Evolutionary conservation across 2,888 invertebrate species (phyloP), one percentile per base, ranked within the genome.

Genomic region (Eudemis profundana): DNA sequence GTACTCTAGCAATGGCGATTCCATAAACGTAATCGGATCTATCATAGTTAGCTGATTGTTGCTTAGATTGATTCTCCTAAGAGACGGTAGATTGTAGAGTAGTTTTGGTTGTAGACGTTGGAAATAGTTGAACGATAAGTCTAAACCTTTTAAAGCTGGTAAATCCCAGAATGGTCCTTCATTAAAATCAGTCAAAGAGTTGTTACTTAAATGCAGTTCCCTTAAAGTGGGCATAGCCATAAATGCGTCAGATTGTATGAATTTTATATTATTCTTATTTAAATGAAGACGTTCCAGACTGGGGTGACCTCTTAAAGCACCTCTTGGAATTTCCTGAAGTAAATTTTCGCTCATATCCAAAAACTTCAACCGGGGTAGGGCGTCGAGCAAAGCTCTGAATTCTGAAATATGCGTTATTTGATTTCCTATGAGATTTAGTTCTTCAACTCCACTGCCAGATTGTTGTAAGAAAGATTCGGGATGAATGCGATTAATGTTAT

Each of bases 161-260:
- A 97, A 88, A 87, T 97, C 96, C 97, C 97, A 97, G 77, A 96
- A 95, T 0, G 97, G 97, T 53, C 95, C 93, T 69, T 95, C 95
- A 49, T 95, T 88, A 56, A 95, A 90, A 78, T 96, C 95, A 0
- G 94, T 94, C 27, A 98, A 85, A 1, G 97, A 97, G 81, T 98
- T 98, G 77, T 97, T 97, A 71, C 95, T 94, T 66, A 98, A 89
- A 73, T 97, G 94, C 36, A 98, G 89, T 78, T 97, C 97, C 72
- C 97, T 92, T 38, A 98, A 85, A 0, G 97, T 96, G 0, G 96
- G 96, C 95, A 98, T 96, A 14, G 96, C 96, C 79, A 95, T 94
- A 78, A 98, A 95, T 0, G 97, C 96, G 78, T 97, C 96, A 40
- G 95, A 92, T 74, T 96, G 96, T 62, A 97, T 94, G 54, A 94